These are phyloP conservation scores for Stictocephala bisonia DNA, from an alignment of 2,888 invertebrate species.

Conservation along the genomic window DNA sequence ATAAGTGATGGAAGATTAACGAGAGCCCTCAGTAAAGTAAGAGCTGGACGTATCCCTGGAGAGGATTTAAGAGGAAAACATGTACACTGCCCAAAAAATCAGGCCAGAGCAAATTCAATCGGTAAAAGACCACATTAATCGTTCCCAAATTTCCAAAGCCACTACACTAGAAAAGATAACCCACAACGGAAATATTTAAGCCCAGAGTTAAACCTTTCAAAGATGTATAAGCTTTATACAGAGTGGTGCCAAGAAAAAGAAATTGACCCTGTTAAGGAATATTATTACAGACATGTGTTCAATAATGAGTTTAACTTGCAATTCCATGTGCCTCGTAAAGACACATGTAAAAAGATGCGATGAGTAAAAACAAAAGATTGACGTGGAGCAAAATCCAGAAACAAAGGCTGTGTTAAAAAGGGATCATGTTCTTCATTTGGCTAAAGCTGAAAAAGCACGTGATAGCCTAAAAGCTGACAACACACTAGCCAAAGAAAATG, in stretches of 20 bases:
- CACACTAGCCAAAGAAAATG: slow-evolving; percentile 24
- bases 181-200: slow-evolving; percentile 42
- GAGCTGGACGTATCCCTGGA: slow-evolving; percentile 29
- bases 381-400: slow-evolving; percentile 30
- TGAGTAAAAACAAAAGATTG: slow-evolving; percentile 25
- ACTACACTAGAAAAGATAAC: slow-evolving; percentile 41
- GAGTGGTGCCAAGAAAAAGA: slow-evolving; percentile 30
- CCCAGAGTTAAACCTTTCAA: slow-evolving; percentile 36
- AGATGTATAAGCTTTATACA: slow-evolving; percentile 42
- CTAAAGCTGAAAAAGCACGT: slow-evolving; percentile 40
- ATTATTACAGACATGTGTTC: slow-evolving; percentile 38
- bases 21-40: slow-evolving; percentile 42
- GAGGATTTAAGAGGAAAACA: slow-evolving; percentile 47
- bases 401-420: slow-evolving; percentile 15
- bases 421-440: slow-evolving; percentile 23
- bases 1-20: slow-evolving; percentile 45
- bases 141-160: slow-evolving; percentile 39
- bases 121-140: slow-evolving; percentile 43
- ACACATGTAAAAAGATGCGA: slow-evolving; percentile 42
- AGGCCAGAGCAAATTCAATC: slow-evolving; percentile 34
- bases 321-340: slow-evolving; percentile 36
- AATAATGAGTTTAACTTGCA: slow-evolving; percentile 42
- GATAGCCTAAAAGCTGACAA: slow-evolving; percentile 34
- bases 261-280: slow-evolving; percentile 43
- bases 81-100: slow-evolving; percentile 41